Base-by-base conservation (phyloP, 2,888 invertebrate genomes). In the Ernsta delagoae region DNA sequence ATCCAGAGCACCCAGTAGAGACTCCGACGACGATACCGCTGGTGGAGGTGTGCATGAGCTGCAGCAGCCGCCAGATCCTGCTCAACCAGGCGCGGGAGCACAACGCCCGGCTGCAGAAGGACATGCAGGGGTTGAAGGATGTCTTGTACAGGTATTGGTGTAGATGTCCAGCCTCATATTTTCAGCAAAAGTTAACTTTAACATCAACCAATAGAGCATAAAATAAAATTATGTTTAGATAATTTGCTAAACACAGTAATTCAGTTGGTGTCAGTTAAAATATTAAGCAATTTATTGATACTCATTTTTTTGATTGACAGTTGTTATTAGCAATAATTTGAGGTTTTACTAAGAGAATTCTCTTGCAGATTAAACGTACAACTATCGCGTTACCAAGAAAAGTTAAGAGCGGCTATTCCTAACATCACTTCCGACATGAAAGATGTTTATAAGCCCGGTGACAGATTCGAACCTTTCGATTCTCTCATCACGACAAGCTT, bases 301-400 rank as follows among this genome's bases (percentile, higher is more conserved):
- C 24, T 24, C n/a, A n/a, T n/a, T n/a, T n/a, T n/a, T n/a, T n/a
- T n/a, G n/a, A n/a, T n/a, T n/a, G n/a, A n/a, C n/a, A n/a, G n/a
- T n/a, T n/a, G n/a, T n/a, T n/a, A n/a, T n/a, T n/a, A n/a, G n/a
- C n/a, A n/a, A n/a, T n/a, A n/a, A n/a, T n/a, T n/a, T n/a, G n/a
- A n/a, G n/a, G n/a, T n/a, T n/a, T n/a, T n/a, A n/a, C n/a, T n/a
- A n/a, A n/a, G n/a, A n/a, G n/a, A n/a, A n/a, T n/a, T n/a, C n/a
- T n/a, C n/a, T n/a, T n/a, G n/a, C 45, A 96, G 96, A 65, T 82
- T 97, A 34, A 97, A 97, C 82, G 95, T 96, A 0, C 97, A 97
- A 77, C 87, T 97, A 34, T 96, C 97, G 71, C 91, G 95, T 1
- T 97, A 97, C 80, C 97, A 97, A 85, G 96, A 97, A 76, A 96